Conservation (phyloP, 2,113 vertebrate species). For the Chaetorhynchus papuensis region DNA sequence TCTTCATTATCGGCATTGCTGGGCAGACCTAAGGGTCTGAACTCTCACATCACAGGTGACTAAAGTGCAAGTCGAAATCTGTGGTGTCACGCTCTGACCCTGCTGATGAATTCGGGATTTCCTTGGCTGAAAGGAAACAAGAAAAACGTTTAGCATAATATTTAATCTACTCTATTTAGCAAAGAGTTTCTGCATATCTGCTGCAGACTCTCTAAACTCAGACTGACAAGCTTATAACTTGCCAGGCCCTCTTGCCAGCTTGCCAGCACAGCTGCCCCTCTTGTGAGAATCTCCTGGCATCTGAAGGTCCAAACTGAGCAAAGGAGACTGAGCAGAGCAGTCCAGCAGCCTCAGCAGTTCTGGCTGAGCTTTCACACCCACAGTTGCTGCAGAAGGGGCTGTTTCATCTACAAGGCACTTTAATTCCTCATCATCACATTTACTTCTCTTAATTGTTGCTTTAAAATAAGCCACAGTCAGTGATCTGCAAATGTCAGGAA, state of each 20-base stretch:
- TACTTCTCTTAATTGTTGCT: background rate
- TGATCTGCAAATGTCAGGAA: background rate
- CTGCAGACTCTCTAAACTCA: background rate
- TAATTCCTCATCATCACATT: background rate
- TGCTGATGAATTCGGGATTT: background rate
- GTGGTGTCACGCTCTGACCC: rapidly evolving
- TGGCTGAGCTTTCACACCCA: background rate
- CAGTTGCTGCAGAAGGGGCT: background rate
- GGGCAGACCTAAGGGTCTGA: background rate
- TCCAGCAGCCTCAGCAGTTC: background rate
- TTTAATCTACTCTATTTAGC: background rate
- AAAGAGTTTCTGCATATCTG: background rate
- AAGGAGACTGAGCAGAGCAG: background rate
- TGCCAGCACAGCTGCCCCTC: background rate
- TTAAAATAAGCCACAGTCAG: background rate
- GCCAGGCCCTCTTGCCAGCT: background rate
- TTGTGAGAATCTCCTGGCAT: background rate
- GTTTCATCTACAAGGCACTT: background rate
- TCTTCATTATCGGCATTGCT: background rate
- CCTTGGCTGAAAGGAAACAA: background rate
- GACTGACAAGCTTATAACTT: background rate
- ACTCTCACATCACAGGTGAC: background rate
- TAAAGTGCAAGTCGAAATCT: background rate
- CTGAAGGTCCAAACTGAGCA: background rate
- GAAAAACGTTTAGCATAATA: background rate